phyloP scores from a whole-genome alignment of 35 echinoderm and acorn worm species.

The Eucidaris tribuloides region DNA sequence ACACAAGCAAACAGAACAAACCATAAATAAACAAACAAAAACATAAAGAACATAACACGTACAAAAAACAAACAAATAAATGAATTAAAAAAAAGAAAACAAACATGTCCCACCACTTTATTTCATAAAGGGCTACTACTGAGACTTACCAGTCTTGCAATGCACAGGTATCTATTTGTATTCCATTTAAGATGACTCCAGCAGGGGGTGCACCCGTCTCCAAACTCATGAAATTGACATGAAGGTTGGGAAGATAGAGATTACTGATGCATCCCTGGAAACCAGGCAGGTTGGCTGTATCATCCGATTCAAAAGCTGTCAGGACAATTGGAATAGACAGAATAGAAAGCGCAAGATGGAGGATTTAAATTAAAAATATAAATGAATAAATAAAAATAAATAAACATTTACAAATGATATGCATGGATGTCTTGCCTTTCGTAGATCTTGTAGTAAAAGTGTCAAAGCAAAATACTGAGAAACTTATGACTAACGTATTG shows the following conservation, averaged over 20 bases:
- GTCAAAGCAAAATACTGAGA: no score
- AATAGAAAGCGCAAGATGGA: neutral
- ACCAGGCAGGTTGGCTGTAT: slow-evolving; percentile 38
- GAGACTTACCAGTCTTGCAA: slow-evolving; percentile 66
- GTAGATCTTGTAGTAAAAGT: no score
- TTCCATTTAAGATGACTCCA: slow-evolving; percentile 10
- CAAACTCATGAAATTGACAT: slow-evolving; percentile 40
- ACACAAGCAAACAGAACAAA: no score
- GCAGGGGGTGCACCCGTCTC: neutral
- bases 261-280: slow-evolving; percentile 87
- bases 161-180: slow-evolving; percentile 76
- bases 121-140: neutral
- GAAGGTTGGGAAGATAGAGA: slow-evolving; percentile 32
- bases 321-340: neutral
- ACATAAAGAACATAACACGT: no score
- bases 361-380: neutral
- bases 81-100: no score
- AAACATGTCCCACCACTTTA: no score
- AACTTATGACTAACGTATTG: no score
- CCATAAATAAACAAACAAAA: no score
- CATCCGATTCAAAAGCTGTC: neutral
- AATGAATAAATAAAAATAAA: neutral
- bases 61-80: no score
- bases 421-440: neutral
- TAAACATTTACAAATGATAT: neutral